A percentile compares a stretch with the other conserved stretches of the same genome.
Evolutionary conservation across 1,140 invertebrate species (phyloP).

Genomic region (Penaeus vannamei): DNA sequence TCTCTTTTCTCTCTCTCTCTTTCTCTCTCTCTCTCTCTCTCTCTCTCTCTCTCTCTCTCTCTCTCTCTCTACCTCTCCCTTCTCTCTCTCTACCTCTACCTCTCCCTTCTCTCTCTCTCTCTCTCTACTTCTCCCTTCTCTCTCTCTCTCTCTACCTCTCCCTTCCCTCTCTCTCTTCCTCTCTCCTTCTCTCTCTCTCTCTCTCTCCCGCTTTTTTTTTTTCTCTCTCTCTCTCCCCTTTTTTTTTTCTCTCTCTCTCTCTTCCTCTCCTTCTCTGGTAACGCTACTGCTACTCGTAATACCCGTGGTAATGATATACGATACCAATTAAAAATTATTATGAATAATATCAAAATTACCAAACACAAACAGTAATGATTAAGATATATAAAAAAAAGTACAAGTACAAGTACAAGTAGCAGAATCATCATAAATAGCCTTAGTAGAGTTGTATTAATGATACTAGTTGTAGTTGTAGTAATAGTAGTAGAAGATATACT

Average conservation of each 20-base stretch:
- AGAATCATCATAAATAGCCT: neutral
- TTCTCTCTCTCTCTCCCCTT: neutral
- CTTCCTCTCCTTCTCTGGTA: neutral
- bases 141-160: neutral
- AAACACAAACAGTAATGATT: neutral
- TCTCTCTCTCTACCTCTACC: neutral
- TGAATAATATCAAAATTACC: neutral
- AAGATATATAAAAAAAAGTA: neutral
- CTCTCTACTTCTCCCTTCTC: neutral
- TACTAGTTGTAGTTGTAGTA: slow-evolving; percentile 23
- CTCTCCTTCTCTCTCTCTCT: neutral
- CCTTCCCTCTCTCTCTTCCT: neutral
- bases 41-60: slow-evolving; percentile 21
- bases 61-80: neutral
- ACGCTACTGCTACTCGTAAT: neutral
- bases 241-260: neutral
- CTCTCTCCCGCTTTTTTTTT: neutral
- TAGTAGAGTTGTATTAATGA: slow-evolving; percentile 4
- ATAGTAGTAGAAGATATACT: slow-evolving; percentile 21
- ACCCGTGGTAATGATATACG: neutral
- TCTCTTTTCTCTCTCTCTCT: no score
- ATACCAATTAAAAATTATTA: no score
- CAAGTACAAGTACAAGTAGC: slow-evolving; percentile 1
- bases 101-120: neutral
- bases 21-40: no score